Base-by-base conservation (phyloP, 2,797 vertebrate genomes). In the Gallinago stenura region DNA sequence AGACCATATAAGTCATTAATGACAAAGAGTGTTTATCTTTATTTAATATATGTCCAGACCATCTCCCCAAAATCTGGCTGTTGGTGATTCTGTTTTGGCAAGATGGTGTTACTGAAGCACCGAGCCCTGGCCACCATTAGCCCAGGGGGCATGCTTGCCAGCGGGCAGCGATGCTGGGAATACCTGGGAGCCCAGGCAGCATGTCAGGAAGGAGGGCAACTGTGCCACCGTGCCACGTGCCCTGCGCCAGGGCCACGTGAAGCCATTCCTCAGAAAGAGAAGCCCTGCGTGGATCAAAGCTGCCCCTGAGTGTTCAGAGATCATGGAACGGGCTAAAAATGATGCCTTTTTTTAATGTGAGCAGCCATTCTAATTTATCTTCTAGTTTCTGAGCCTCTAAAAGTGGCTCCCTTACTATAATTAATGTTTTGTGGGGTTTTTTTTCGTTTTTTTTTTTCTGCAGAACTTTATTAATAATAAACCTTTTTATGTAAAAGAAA, bases 191-290 rank as follows among this genome's bases (percentile, higher is more conserved):
- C 35, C 39, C 2, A 1, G 33, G 46, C 50, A 72, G 62, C 64
- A 15, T 0, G 0, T 35, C 3, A 1, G 54, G 41, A 81, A 10
- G 15, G 51, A 48, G 35, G 50, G 18, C 68, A 28, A 2, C 15
- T 16, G 4, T 19, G 2, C 69, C 64, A 2, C 15, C 19, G 5
- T 19, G 2, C 69, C 64, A 10, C 1, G 0, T 54, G 68, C 54
- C 53, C 57, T 7, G 31, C 43, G 43, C 41, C 14, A 9, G 39
- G 33, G 62, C 56, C 2, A 1, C 1, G 0, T 12, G 50, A 43
- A 68, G 35, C 37, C 7, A 0, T 9, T 25, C 31, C 80, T 60
- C 72, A 26, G 58, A 26, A 56, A 17, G 12, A 53, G 45, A 18
- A 90, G 14, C n/a, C 50, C 28, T 39, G 22, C 0, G 0, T 21